These are phyloP conservation scores for Rhagonycha lutea DNA, from an alignment of 2,888 invertebrate species.

Conservation along the genomic window DNA sequence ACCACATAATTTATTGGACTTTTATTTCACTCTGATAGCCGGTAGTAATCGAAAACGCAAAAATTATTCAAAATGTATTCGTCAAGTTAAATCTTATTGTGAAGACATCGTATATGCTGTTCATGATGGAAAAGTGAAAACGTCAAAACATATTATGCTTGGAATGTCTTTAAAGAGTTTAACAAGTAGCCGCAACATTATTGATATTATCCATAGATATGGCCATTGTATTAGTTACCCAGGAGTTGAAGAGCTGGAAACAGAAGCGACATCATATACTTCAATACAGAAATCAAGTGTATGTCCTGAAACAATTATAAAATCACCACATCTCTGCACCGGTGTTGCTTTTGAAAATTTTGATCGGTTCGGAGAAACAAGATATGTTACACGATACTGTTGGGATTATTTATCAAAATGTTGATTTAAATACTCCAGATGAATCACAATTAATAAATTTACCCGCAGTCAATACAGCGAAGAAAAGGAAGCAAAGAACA, in stretches of 20 bases:
- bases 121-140: slow-evolving; percentile 26
- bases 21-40: too few relatives aligned
- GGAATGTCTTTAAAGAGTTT: slow-evolving; percentile 43
- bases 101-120: too few relatives aligned
- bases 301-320: slow-evolving; percentile 35
- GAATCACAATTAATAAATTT: too few relatives aligned
- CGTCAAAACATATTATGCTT: slow-evolving; percentile 38
- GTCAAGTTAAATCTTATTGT: too few relatives aligned
- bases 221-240: slow-evolving; percentile 43
- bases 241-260: slow-evolving; percentile 44
- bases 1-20: too few relatives aligned
- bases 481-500: too few relatives aligned
- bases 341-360: slow-evolving; percentile 28
- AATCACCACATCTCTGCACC: slow-evolving; percentile 32
- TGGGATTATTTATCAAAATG: slow-evolving; percentile 21
- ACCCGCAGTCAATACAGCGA: too few relatives aligned
- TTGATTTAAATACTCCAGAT: neutral
- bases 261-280: slow-evolving; percentile 40
- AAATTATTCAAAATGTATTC: too few relatives aligned
- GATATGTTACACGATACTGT: slow-evolving; percentile 29
- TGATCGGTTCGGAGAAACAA: slow-evolving; percentile 11
- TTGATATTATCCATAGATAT: slow-evolving; percentile 42
- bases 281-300: slow-evolving; percentile 23
- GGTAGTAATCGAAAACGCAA: too few relatives aligned
- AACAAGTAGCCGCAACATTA: slow-evolving; percentile 39